Conservation (phyloP, 2,888 invertebrate species). For the Mamestra brassicae region DNA sequence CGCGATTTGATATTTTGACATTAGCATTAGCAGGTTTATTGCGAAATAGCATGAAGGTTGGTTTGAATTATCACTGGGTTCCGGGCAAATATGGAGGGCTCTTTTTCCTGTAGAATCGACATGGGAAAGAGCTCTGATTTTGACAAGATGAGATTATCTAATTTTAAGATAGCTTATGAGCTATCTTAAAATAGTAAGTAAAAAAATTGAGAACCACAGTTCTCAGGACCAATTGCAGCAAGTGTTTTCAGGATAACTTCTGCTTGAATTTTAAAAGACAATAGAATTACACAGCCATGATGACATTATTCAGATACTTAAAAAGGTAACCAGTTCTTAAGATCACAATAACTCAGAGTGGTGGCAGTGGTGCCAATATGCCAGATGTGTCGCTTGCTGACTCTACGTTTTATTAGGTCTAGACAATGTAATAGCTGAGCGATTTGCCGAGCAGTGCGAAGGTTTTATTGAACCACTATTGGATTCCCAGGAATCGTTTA, state of each 20-base stretch:
- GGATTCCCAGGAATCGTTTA: constrained; percentile 73
- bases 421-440: constrained; percentile 80
- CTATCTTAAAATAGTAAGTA: not conserved
- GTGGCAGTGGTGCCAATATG: constrained; percentile 1
- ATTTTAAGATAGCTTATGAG: not conserved
- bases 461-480: constrained; percentile 77
- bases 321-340: not conserved
- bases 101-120: not conserved
- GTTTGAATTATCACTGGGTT: not conserved
- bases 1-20: constrained; percentile 72
- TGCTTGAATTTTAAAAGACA: too few species aligned
- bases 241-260: not conserved
- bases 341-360: not conserved
- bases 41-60: not conserved
- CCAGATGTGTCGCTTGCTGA: constrained; percentile 66
- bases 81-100: not conserved
- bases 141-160: too few species aligned
- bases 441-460: constrained; percentile 72
- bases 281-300: not conserved
- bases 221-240: too few species aligned
- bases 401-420: constrained; percentile 77
- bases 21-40: constrained; percentile 25
- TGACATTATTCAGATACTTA: not conserved
- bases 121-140: not conserved
- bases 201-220: not conserved